Percentiles rank a stretch among this genome's conserved stretches.
Evolutionary conservation across 2,888 invertebrate species (phyloP).

Genomic region (Brachycybe producta): DNA sequence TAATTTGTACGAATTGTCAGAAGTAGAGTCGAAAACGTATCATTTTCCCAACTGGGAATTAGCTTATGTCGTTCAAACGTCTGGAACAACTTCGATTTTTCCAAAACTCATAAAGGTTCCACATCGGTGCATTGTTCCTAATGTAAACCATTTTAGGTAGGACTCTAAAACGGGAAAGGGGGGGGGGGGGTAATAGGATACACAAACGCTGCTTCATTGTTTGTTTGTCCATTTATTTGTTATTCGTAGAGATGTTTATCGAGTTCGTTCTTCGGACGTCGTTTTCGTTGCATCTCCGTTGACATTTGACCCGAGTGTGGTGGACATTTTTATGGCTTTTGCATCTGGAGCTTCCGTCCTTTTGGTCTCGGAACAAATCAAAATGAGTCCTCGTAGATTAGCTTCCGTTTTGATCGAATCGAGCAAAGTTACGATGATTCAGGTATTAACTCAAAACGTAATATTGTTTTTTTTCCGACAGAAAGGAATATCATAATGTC

Average conservation of each 20-base stretch:
- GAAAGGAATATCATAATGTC: no score
- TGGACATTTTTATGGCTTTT: conserved; percentile 68
- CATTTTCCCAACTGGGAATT: conserved; percentile 21
- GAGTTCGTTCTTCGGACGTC: conserved; percentile 41
- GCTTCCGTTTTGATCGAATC: conserved; percentile 37
- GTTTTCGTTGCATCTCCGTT: conserved; percentile 67
- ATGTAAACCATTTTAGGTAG: conserved; percentile 55
- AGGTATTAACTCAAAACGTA: conserved; percentile 34
- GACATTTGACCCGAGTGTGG: conserved; percentile 81
- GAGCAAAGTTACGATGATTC: conserved; percentile 52
- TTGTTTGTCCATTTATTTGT: background rate
- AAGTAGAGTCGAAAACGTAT: conserved; percentile 2
- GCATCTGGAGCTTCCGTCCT: conserved; percentile 54
- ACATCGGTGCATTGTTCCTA: conserved; percentile 59
- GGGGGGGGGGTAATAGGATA: no score
- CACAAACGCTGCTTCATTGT: no score
- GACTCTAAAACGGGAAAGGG: no score
- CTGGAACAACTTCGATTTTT: conserved; percentile 66
- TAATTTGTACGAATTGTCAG: background rate
- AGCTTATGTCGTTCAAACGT: conserved; percentile 63
- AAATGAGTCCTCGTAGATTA: conserved; percentile 39
- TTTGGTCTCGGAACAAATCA: conserved; percentile 44
- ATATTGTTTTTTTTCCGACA: conserved; percentile 14
- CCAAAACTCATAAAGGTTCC: conserved; percentile 70
- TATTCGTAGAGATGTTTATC: conserved; percentile 30